phyloP scores from a whole-genome alignment of 2,888 invertebrate genomes.

The Drosophila nr. medialis region DNA sequence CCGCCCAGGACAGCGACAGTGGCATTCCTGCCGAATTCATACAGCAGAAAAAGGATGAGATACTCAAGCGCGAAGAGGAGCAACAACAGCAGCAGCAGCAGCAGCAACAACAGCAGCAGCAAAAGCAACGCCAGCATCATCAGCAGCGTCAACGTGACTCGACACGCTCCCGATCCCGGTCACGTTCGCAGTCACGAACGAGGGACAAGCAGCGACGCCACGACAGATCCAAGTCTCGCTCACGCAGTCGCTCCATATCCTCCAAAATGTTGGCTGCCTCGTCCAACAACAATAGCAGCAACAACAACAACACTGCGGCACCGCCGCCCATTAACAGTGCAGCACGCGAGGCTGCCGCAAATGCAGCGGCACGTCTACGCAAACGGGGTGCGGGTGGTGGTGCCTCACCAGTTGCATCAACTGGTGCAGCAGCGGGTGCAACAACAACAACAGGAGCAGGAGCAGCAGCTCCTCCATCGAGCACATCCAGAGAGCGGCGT shows the following conservation, averaged over 20 bases:
- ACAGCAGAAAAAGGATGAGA: slow-evolving; percentile 98
- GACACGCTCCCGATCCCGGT: slow-evolving; percentile 83
- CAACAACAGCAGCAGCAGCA: slow-evolving; percentile 60
- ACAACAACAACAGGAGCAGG: slow-evolving; percentile 65
- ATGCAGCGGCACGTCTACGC: slow-evolving; percentile 78
- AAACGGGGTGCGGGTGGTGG: slow-evolving; percentile 68
- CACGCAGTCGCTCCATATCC: slow-evolving; percentile 51
- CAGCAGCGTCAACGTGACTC: slow-evolving; percentile 72
- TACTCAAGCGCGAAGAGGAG: slow-evolving; percentile 90
- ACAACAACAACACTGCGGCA: slow-evolving; percentile 14
- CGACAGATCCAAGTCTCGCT: slow-evolving; percentile 64
- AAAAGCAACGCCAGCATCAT: slow-evolving; percentile 40
- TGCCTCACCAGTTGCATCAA: slow-evolving; percentile 64
- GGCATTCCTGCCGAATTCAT: slow-evolving; percentile 98
- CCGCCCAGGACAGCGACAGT: slow-evolving; percentile 97
- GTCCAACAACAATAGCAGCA: slow-evolving; percentile 52
- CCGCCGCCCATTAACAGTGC: slow-evolving; percentile 62
- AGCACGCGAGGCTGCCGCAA: slow-evolving; percentile 79
- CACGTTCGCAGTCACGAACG: slow-evolving; percentile 70
- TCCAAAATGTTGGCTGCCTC: slow-evolving; percentile 34
- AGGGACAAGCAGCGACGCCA: slow-evolving; percentile 50
- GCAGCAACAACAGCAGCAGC: slow-evolving; percentile 34
- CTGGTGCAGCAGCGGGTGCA: slow-evolving; percentile 48
- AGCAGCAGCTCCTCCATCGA: background rate
- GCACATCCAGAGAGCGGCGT: slow-evolving; percentile 78